Evolutionary conservation across 2,888 invertebrate genomes (phyloP), one percentile per base, ranked within the genome.

Genomic region (Pyrrhosoma nymphula): DNA sequence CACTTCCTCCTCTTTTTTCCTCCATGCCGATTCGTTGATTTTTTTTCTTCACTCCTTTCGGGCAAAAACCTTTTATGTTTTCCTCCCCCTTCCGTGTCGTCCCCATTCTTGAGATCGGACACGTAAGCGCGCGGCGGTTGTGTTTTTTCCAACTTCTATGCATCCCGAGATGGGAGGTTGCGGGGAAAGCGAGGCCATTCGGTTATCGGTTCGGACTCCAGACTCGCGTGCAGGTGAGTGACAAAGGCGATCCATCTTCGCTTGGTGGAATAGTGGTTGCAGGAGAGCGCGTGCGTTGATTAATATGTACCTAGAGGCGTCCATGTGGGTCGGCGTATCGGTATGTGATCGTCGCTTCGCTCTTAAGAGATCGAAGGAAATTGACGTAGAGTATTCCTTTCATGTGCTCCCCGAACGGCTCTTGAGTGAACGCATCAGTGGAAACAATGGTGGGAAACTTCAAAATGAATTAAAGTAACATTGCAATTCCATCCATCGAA

Each of bases 101-200:
- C 82, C 82, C 82, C 82, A 82, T 82, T 82, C 82, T 35, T 82
- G 82, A 82, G 82, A 82, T 82, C 82, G 35, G 35, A 30, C 35
- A n/a, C 35, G 82, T 82, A 35, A 82, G 30, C n/a, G 30, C 35
- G 14, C 30, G 35, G 82, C 82, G 16, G 69, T 47, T 69, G 60
- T 60, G 20, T 60, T 60, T 60, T 60, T 60, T 60, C 12, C 20
- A 2, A 8, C 20, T 60, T 20, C 60, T 20, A 60, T 8, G 12
- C 60, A 20, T 82, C 82, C 82, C 30, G 23, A 26, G 6, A 30
- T 3, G 82, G 82, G 82, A 82, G 35, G 82, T 35, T 82, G 82
- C 1, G 3, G 82, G 16, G 82, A 35, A 82, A 16, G 82, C 35
- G 82, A 82, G 82, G 82, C 35, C 82, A 18, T 14, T 82, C 82